Conservation (phyloP, 2,113 vertebrate genomes). For the Pseudonaja textilis region DNA sequence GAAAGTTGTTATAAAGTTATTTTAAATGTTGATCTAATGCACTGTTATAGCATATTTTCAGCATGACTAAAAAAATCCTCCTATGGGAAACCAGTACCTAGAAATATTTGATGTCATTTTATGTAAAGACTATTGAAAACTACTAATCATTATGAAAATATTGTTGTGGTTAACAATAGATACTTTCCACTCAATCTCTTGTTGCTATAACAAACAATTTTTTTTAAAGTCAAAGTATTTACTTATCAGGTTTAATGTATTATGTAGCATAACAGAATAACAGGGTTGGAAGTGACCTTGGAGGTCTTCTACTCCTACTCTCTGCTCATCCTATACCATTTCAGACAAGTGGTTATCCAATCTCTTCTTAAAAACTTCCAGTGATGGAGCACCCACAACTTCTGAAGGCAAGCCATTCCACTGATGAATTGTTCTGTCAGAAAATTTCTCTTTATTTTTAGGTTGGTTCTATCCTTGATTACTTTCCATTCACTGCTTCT, state of each 20-base stretch:
- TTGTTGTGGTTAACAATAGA: not conserved
- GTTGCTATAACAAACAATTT: not conserved
- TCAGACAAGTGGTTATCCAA: not conserved
- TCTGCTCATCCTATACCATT: not conserved
- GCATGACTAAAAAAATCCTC: constrained; percentile 3
- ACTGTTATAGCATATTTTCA: not conserved
- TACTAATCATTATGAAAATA: not conserved
- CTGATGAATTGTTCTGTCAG: not conserved
- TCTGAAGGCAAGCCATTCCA: not conserved
- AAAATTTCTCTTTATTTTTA: not conserved
- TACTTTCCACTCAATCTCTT: not conserved
- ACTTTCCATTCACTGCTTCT: not conserved
- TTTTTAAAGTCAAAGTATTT: not conserved
- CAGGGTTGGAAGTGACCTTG: not conserved
- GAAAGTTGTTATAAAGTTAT: not conserved
- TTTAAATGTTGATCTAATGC: constrained; percentile 22
- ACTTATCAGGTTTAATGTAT: not conserved
- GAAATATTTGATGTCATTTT: constrained; percentile 20
- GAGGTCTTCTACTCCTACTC: not conserved
- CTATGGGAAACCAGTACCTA: constrained; percentile 12
- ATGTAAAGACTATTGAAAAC: constrained; percentile 32
- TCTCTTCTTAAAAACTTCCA: not conserved
- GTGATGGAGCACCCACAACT: not conserved
- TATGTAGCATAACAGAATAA: not conserved
- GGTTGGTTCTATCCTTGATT: not conserved